Conservation (phyloP, 1,140 invertebrate genomes). For the Apis laboriosa region DNA sequence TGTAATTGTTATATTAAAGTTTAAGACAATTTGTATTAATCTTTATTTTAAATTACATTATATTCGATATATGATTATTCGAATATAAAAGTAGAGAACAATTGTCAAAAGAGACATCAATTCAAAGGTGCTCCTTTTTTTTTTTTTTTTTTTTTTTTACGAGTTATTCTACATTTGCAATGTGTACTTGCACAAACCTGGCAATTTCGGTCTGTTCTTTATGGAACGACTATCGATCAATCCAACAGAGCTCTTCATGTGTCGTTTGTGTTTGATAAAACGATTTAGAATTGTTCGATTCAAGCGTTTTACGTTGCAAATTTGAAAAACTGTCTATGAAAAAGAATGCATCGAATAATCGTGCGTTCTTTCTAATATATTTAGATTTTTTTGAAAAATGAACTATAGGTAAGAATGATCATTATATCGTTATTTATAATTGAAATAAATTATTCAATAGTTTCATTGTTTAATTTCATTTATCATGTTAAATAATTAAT, state of each 20-base stretch:
- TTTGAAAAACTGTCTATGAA: background rate
- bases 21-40: background rate
- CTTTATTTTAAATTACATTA: background rate
- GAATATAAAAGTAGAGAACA: background rate
- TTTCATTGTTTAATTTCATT: too few species aligned
- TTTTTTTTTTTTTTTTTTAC: constrained; percentile 1
- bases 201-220: background rate
- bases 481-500: too few species aligned
- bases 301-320: background rate
- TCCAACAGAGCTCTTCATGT: background rate
- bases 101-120: constrained; percentile 17
- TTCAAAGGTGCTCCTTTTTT: background rate
- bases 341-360: background rate
- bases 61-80: background rate
- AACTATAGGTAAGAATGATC: background rate
- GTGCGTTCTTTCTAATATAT: background rate
- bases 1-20: background rate
- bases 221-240: constrained; percentile 34
- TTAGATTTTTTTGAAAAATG: background rate
- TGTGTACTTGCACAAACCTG: constrained; percentile 2
- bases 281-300: constrained; percentile 29
- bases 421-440: background rate
- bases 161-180: background rate
- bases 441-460: too few species aligned
- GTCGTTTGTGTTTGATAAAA: constrained; percentile 28